Conservation (phyloP, 2,797 vertebrate genomes). For the Phalanger gymnotis region DNA sequence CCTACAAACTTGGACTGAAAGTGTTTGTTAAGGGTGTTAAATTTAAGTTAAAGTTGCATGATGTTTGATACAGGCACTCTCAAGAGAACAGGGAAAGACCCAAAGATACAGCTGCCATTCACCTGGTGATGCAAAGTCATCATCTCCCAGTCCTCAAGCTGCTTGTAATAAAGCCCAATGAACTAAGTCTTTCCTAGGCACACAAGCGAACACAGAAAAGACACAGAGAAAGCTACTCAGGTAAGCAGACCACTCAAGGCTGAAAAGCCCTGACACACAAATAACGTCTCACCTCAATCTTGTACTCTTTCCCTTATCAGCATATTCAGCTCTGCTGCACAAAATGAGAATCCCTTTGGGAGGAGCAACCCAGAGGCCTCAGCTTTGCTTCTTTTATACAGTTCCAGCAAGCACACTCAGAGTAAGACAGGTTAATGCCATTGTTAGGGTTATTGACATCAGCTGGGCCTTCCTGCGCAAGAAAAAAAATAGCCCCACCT, state of each 20-base stretch:
- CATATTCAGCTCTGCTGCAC: neutral
- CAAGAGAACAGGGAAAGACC: neutral
- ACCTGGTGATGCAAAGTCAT: neutral
- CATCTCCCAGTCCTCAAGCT: neutral
- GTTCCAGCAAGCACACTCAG: neutral
- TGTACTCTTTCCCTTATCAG: neutral
- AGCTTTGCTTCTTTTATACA: neutral
- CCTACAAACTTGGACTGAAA: neutral
- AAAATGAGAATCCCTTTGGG: neutral
- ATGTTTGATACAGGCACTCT: neutral
- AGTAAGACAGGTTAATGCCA: neutral
- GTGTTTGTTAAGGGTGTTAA: neutral
- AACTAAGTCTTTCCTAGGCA: neutral
- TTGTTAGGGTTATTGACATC: neutral
- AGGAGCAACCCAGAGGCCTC: neutral
- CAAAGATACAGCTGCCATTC: neutral
- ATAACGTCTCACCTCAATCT: neutral
- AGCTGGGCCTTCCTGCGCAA: neutral
- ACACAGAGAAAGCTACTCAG: neutral
- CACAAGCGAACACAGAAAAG: neutral
- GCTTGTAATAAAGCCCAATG: neutral
- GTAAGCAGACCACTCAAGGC: neutral
- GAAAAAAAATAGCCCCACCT: neutral
- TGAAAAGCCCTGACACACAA: neutral
- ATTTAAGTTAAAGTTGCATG: neutral